Evolutionary conservation across 1,140 invertebrate species (phyloP).

Genomic region (Procambarus virginalis): DNA sequence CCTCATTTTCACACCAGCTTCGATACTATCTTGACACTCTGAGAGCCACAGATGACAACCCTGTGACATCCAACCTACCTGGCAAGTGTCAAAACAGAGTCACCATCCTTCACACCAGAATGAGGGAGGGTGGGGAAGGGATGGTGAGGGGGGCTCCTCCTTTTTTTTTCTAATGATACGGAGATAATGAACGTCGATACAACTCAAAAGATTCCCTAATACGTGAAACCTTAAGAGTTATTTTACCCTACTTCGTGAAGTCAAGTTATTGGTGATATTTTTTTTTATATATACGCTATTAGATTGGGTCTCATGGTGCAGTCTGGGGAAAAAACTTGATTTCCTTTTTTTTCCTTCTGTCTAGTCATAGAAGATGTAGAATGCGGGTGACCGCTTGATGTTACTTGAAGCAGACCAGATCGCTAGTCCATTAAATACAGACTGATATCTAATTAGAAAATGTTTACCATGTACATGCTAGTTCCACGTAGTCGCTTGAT

Average conservation of each 20-base stretch:
- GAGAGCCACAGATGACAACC: conserved; percentile 54
- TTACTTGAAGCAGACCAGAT: conserved; percentile 22
- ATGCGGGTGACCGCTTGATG: conserved; percentile 15
- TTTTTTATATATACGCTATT: not conserved
- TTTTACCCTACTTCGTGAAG: not conserved
- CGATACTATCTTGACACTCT: conserved; percentile 48
- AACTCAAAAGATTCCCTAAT: not conserved
- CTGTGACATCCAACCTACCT: conserved; percentile 46
- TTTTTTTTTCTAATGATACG: conserved; percentile 14
- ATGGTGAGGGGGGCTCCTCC: not conserved
- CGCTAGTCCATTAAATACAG: conserved; percentile 36
- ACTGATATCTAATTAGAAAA: conserved; percentile 45
- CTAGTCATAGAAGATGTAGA: conserved; percentile 30
- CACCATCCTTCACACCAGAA: conserved; percentile 28
- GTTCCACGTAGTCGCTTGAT: conserved; percentile 16
- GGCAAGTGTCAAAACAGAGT: conserved; percentile 56
- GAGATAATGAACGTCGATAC: conserved; percentile 32
- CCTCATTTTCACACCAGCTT: conserved; percentile 55
- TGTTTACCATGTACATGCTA: conserved; percentile 23
- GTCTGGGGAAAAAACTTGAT: conserved; percentile 4
- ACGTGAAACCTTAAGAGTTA: not conserved
- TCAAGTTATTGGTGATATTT: not conserved
- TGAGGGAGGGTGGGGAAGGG: not conserved
- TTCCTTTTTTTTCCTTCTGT: not conserved
- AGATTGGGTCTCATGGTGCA: conserved; percentile 22